A percentile compares a stretch with the other conserved stretches of the same genome.
phyloP scores from a whole-genome alignment of 2,113 vertebrate genomes.

The Strigops habroptila region DNA sequence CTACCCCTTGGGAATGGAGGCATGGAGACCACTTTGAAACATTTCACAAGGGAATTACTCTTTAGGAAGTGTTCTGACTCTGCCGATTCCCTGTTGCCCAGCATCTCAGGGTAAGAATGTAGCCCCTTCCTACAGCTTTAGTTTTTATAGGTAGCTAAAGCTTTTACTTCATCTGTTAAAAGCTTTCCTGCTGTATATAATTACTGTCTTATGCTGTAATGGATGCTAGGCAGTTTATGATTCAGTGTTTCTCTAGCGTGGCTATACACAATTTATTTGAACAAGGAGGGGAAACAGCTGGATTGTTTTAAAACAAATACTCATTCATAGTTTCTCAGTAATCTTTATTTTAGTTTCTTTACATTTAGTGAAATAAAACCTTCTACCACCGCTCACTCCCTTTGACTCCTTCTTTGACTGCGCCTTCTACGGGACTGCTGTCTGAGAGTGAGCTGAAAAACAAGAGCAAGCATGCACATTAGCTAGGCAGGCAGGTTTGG shows the following conservation, averaged over 20 bases:
- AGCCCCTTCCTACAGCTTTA: constrained; percentile 32
- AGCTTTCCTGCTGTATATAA: constrained; percentile 47
- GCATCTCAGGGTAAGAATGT: constrained; percentile 43
- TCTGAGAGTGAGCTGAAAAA: constrained; percentile 44
- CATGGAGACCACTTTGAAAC: constrained; percentile 15
- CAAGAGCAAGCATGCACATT: background rate
- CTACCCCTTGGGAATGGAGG: background rate
- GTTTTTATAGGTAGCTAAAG: constrained; percentile 45
- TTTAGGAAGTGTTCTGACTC: constrained; percentile 3
- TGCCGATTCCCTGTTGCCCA: constrained; percentile 1
- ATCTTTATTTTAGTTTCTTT: constrained; percentile 64
- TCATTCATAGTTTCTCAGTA: constrained; percentile 37
- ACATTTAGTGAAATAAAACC: constrained; percentile 60
- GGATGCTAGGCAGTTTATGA: constrained; percentile 3
- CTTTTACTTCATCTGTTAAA: constrained; percentile 32
- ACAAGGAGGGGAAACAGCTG: constrained; percentile 50
- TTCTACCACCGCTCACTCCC: constrained; percentile 15
- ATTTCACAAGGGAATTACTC: constrained; percentile 16
- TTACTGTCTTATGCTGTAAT: background rate
- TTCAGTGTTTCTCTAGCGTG: constrained; percentile 13
- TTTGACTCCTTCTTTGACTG: constrained; percentile 26
- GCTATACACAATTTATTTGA: constrained; percentile 14
- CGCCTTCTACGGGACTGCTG: background rate
- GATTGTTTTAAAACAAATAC: constrained; percentile 67
- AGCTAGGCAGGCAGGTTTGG: background rate